phyloP scores from a whole-genome alignment of 2,888 invertebrate genomes.

The Microctonus aethiopoides region DNA sequence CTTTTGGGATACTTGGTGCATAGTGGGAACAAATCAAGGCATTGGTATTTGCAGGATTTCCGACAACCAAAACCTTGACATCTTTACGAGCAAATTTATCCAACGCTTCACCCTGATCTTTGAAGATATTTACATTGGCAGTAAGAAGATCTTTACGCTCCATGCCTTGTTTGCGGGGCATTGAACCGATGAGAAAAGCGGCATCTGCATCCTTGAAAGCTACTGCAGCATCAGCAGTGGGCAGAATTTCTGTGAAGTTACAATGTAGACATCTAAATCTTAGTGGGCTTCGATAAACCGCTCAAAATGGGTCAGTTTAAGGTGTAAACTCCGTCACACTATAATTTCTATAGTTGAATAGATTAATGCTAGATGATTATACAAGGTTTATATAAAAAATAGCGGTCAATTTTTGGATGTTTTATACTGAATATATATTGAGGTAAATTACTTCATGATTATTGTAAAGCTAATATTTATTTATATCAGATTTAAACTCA shows the following conservation, averaged over 20 bases:
- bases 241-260: conserved; percentile 74
- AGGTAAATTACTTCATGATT: no score
- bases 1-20: conserved; percentile 94
- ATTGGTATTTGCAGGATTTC: conserved; percentile 99
- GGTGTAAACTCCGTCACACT: no score
- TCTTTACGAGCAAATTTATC: conserved; percentile 91
- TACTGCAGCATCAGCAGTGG: conserved; percentile 87
- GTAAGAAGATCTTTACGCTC: conserved; percentile 97
- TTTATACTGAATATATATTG: no score
- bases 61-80: conserved; percentile 96
- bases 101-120: conserved; percentile 94
- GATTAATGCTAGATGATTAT: no score
- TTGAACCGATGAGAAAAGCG: conserved; percentile 96
- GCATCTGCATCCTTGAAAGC: conserved; percentile 97
- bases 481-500: no score
- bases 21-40: conserved; percentile 95
- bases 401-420: no score
- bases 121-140: conserved; percentile 98
- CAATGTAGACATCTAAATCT: no score
- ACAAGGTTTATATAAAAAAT: no score
- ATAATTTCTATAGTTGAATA: no score
- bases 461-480: no score
- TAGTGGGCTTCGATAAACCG: no score
- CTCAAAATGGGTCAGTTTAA: no score
- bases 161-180: conserved; percentile 99